phyloP scores from a whole-genome alignment of 2,797 vertebrate genomes.

The Eupleurogrammus muticus region DNA sequence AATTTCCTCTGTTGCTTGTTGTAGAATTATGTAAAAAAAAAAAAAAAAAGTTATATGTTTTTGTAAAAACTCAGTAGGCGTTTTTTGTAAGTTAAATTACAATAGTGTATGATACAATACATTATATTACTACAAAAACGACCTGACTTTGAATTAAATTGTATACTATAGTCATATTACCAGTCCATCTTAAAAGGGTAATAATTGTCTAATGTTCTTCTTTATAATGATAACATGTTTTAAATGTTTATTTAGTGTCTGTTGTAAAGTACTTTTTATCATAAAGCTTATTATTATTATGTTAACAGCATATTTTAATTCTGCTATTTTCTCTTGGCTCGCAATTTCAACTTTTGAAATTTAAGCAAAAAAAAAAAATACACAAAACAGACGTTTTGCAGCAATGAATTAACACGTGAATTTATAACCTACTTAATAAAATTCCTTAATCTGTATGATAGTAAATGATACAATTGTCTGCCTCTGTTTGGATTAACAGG shows the following conservation, averaged over 20 bases:
- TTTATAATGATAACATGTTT: too few relatives aligned
- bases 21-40: not conserved
- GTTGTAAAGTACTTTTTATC: too few relatives aligned
- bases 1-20: not conserved
- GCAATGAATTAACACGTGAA: not conserved
- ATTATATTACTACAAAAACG: not conserved
- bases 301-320: not conserved
- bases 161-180: not conserved
- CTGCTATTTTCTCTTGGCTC: not conserved
- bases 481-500: constrained; percentile 62
- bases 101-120: not conserved
- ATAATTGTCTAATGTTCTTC: too few relatives aligned
- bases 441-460: not conserved
- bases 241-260: too few relatives aligned
- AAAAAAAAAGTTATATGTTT: too few relatives aligned
- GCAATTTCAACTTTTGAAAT: not conserved
- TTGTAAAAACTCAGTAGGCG: too few relatives aligned
- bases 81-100: too few relatives aligned
- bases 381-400: not conserved
- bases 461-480: not conserved
- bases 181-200: not conserved
- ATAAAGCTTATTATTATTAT: too few relatives aligned
- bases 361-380: too few relatives aligned
- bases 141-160: not conserved
- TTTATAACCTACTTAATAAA: not conserved